A percentile compares a stretch with the other conserved stretches of the same genome.
Evolutionary conservation across 2,113 vertebrate species (phyloP).

Genomic region (Myiozetetes cayanensis): DNA sequence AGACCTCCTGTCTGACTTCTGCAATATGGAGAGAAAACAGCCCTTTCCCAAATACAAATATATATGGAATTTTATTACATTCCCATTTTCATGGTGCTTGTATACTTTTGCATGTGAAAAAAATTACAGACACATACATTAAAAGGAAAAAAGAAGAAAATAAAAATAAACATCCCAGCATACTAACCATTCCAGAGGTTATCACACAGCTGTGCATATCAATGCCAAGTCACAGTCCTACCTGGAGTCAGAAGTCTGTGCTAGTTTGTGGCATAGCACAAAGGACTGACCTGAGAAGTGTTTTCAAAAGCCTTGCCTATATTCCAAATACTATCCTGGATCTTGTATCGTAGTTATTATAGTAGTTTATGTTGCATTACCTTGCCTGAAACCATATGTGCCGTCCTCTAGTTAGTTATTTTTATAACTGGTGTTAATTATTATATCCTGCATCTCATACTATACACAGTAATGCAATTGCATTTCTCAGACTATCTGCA

Average conservation of each 20-base stretch:
- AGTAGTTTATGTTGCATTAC: background rate
- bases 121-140: background rate
- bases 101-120: background rate
- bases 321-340: background rate
- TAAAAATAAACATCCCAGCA: background rate
- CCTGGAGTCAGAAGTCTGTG: rapidly evolving
- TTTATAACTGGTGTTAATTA: background rate
- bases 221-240: background rate
- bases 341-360: background rate
- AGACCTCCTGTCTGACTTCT: background rate
- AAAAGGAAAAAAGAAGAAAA: background rate
- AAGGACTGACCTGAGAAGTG: background rate
- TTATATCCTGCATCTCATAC: background rate
- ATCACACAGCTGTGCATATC: background rate
- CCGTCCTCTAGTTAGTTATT: background rate
- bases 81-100: background rate
- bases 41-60: background rate
- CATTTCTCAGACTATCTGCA: background rate
- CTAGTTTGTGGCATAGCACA: background rate
- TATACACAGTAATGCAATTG: background rate
- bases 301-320: background rate
- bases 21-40: background rate
- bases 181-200: background rate
- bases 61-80: rapidly evolving
- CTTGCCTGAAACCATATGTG: background rate